phyloP scores from a whole-genome alignment of 2,113 vertebrate species.

The Catagonus wagneri region DNA sequence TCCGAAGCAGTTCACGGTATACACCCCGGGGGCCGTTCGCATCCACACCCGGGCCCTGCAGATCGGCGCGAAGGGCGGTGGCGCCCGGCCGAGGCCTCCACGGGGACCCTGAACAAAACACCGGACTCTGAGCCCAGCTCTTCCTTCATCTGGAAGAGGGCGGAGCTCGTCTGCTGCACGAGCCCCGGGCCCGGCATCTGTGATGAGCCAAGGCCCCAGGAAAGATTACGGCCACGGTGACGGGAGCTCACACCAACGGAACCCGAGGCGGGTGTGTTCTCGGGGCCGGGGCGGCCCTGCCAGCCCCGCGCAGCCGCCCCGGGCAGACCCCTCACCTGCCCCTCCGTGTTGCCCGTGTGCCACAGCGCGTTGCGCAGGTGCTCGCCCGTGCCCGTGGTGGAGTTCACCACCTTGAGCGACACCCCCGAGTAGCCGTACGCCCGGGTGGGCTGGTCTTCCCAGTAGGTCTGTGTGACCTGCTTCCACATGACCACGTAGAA shows the following conservation, averaged over 20 bases:
- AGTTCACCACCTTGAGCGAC: constrained; percentile 98
- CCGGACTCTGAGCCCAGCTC: fast-evolving
- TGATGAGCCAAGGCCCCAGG: fast-evolving
- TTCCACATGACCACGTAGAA: constrained; percentile 99
- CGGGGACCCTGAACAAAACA: fast-evolving
- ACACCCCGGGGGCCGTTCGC: fast-evolving
- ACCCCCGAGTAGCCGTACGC: constrained; percentile 98
- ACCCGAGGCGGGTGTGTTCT: fast-evolving
- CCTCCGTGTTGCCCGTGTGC: constrained; percentile 97
- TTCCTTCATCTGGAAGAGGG: fast-evolving
- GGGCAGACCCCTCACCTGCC: constrained; percentile 95
- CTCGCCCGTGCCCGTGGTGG: constrained; percentile 95
- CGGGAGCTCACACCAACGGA: fast-evolving
- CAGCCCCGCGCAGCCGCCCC: too few species aligned
- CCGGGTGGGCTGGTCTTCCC: constrained; percentile 97
- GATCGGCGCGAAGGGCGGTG: fast-evolving
- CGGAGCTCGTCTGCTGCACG: fast-evolving
- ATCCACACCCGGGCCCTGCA: fast-evolving
- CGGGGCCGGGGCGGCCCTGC: fast-evolving
- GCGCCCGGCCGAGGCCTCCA: fast-evolving
- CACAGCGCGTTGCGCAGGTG: constrained; percentile 98
- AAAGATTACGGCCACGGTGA: fast-evolving
- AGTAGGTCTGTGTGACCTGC: constrained; percentile 99
- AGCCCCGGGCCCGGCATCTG: fast-evolving
- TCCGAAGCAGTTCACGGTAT: fast-evolving